Evolutionary conservation across 2,113 vertebrate species (phyloP).

Genomic region (Lipotes vexillifer): DNA sequence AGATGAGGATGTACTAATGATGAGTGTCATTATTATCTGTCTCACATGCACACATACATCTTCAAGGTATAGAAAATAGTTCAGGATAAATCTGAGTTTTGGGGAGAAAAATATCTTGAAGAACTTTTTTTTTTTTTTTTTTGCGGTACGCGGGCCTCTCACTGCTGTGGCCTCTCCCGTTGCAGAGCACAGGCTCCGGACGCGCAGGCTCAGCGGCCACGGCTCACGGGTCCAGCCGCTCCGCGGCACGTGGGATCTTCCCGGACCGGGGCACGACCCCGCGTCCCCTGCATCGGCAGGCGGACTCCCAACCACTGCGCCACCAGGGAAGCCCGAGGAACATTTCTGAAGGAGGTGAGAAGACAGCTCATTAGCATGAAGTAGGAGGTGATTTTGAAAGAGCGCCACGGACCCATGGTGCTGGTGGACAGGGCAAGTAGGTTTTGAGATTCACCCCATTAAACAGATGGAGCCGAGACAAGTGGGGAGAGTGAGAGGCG

Average conservation of each 20-base stretch:
- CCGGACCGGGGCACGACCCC: accelerated
- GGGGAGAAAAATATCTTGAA: background rate
- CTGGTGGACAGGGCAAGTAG: background rate
- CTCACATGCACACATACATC: background rate
- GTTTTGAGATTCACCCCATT: background rate
- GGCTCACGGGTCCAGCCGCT: too few species aligned
- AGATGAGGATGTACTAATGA: background rate
- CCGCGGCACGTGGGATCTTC: too few species aligned
- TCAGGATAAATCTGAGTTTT: background rate
- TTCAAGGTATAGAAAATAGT: background rate
- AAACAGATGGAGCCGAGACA: constrained; percentile 17
- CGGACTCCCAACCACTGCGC: too few species aligned
- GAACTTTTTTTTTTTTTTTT: background rate
- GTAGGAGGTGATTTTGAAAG: background rate
- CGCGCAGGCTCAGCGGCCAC: too few species aligned
- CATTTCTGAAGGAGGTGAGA: background rate
- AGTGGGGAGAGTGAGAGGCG: background rate
- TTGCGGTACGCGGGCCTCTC: background rate
- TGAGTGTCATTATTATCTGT: background rate
- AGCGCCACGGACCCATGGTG: background rate
- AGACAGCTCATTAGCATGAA: background rate
- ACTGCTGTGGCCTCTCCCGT: too few species aligned
- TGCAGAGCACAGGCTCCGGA: too few species aligned
- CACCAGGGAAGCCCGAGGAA: background rate
- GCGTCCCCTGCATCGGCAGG: too few species aligned